Evolutionary conservation across 92 coral and sea anemone genomes (phyloP), one percentile per base, ranked within the genome.

Genomic region (Desmophyllum pertusum): DNA sequence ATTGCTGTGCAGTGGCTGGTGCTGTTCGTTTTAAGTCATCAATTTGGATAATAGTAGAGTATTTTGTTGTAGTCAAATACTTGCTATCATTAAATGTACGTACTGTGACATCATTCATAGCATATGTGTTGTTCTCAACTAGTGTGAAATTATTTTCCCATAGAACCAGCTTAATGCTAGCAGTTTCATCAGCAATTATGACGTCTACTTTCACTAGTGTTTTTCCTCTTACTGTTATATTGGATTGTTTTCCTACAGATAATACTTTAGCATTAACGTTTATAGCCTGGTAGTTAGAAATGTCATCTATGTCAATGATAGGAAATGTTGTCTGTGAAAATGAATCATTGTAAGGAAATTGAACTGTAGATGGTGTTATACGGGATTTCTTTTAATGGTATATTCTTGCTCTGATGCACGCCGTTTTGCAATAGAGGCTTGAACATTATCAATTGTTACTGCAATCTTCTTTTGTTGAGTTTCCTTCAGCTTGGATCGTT

Each of bases 401-500:
- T 80, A 80, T 67, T 80, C 84, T 66, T 80, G 73, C 67, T 80
- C 84, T 39, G 84, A 65, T 80, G 84, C 84, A 53, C 76, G 57
- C 57, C 76, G 76, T 23, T 21, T 46, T 14, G 18, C 52, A 46
- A 46, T 46, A 62, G 37, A 29, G 4, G 18, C 18, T 29, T 4
- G 68, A 14, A 14, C 68, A 29, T 4, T 62, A 8, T 4, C 6
- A 1, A 62, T 62, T 35, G n/a, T 62, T 27, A 62, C 68, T 8
- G 68, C 14, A 5, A 61, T 0, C 15, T 61, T 6, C 66, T 61
- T 61, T 61, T 61, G 3, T 25, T 61, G 66, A 6, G 37, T 6
- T 13, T 61, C 11, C 15, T 61, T 6, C 6, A 62, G 18, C 33
- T 8, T 62, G 5, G 37, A 6, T 4, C 19, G 11, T 62, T 62